These are phyloP conservation scores for Plodia interpunctella DNA, from an alignment of 1,140 invertebrate genomes.

Conservation along the genomic window DNA sequence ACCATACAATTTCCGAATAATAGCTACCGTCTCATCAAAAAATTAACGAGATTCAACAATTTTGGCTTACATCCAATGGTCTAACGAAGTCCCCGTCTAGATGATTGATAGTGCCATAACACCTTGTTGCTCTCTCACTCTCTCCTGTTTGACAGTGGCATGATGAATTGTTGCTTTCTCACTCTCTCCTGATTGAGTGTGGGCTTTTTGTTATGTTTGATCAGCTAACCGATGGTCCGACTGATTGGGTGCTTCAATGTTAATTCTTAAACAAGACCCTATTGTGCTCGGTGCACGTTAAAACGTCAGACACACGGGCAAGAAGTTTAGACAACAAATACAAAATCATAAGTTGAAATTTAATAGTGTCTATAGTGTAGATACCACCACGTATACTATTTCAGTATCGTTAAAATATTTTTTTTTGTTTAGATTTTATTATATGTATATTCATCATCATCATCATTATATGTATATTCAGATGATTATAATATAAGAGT, in stretches of 20 bases:
- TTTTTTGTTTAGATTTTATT: too few species aligned
- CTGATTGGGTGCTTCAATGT: conserved; percentile 62
- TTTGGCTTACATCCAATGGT: conserved; percentile 47
- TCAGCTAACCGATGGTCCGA: conserved; percentile 59
- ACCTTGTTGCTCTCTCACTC: conserved; percentile 52
- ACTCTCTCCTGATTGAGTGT: conserved; percentile 63
- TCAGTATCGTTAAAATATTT: too few species aligned
- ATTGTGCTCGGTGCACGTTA: conserved; percentile 38
- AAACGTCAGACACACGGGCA: conserved; percentile 16
- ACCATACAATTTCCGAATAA: conserved; percentile 21
- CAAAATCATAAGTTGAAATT: too few species aligned
- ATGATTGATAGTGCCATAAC: conserved; percentile 67
- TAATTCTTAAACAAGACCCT: conserved; percentile 64
- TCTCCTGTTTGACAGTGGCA: conserved; percentile 63
- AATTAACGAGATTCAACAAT: conserved; percentile 62
- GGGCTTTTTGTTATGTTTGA: conserved; percentile 68
- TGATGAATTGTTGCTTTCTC: conserved; percentile 51
- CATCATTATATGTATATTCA: too few species aligned
- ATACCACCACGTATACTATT: too few species aligned
- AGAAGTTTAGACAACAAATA: conserved; percentile 10
- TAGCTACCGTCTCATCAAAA: conserved; percentile 48
- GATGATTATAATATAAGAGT: too few species aligned
- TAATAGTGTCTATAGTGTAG: too few species aligned
- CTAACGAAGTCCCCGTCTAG: conserved; percentile 52
- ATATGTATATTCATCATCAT: too few species aligned